phyloP scores from a whole-genome alignment of 2,113 vertebrate species.

The Myotis brandtii region DNA sequence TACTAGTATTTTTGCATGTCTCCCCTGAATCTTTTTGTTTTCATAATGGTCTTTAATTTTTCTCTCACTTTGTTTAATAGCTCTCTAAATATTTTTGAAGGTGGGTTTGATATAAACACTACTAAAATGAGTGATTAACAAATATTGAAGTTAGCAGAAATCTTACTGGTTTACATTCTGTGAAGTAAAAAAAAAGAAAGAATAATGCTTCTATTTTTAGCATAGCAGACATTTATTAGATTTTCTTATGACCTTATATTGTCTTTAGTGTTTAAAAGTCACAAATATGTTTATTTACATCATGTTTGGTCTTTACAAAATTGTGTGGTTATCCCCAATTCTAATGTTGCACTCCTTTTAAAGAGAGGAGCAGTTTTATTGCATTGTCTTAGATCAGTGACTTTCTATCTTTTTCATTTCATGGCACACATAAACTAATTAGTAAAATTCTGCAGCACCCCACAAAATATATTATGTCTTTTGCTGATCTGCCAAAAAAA shows the following conservation, averaged over 20 bases:
- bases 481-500: too few relatives aligned
- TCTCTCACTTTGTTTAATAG: not conserved
- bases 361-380: not conserved
- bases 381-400: not conserved
- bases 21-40: not conserved
- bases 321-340: not conserved
- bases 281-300: not conserved
- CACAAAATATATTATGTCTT: too few relatives aligned
- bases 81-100: not conserved
- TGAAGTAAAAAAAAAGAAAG: not conserved
- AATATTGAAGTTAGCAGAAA: not conserved
- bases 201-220: not conserved
- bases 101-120: not conserved
- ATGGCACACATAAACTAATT: too few relatives aligned
- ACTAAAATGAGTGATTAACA: not conserved
- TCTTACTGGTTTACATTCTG: not conserved
- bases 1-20: not conserved
- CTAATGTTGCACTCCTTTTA: not conserved
- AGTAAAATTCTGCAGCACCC: too few relatives aligned
- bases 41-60: not conserved
- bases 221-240: not conserved
- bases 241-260: not conserved
- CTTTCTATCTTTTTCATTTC: too few relatives aligned
- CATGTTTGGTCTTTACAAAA: not conserved
- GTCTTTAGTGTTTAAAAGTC: constrained; percentile 11